These are phyloP conservation scores for Cladorhizidae sp. DNA, from an alignment of 37 sponge, comb jelly and placozoan genomes.

Conservation along the genomic window DNA sequence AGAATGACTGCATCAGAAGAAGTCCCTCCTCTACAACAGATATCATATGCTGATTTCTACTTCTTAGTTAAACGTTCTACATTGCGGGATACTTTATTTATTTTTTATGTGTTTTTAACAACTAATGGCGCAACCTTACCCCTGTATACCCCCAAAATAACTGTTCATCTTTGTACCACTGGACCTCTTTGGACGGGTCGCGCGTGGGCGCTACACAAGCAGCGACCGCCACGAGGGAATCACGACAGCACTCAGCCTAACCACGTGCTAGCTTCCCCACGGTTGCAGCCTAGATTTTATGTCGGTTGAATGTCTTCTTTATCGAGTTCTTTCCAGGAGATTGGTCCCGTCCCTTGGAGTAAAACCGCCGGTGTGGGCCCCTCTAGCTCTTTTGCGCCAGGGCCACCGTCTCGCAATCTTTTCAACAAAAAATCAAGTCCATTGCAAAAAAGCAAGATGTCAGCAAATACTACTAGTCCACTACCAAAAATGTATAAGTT, in stretches of 20 bases:
- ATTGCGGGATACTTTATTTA: neutral
- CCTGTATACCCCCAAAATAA: constrained; percentile 52
- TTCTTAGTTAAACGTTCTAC: neutral
- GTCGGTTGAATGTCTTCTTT: too few species aligned
- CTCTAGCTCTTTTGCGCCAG: constrained; percentile 8
- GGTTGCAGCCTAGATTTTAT: too few species aligned
- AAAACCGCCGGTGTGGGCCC: neutral
- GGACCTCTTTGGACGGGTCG: neutral
- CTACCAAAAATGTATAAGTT: too few species aligned
- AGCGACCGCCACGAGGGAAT: too few species aligned
- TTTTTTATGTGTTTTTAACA: too few species aligned
- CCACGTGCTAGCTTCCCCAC: too few species aligned
- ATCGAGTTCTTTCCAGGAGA: too few species aligned
- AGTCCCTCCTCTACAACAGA: constrained; percentile 50
- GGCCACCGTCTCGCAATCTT: neutral
- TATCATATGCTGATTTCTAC: neutral
- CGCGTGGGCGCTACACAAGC: too few species aligned
- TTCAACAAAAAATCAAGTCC: too few species aligned
- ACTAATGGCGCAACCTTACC: constrained; percentile 30
- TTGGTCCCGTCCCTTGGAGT: constrained; percentile 12
- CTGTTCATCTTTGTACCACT: neutral
- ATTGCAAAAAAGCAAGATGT: too few species aligned
- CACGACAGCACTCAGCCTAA: too few species aligned
- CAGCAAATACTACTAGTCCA: too few species aligned
- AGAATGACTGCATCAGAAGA: constrained; percentile 58